Percentiles rank a stretch among this genome's conserved stretches.
Evolutionary conservation across 2,113 vertebrate genomes (phyloP).

Genomic region (Butorides virescens): DNA sequence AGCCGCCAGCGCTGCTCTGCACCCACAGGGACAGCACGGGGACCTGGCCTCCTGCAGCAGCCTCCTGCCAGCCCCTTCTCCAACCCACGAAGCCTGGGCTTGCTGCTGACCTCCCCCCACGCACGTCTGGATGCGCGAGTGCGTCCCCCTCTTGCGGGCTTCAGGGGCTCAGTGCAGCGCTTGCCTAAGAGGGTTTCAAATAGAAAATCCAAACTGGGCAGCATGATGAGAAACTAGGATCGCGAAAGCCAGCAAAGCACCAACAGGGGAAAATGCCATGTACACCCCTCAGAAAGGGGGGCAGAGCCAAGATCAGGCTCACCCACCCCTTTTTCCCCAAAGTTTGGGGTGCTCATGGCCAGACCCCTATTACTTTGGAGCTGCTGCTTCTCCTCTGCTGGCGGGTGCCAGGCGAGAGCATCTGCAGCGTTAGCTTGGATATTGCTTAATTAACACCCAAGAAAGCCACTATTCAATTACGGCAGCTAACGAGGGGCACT

Average conservation of each 20-base stretch:
- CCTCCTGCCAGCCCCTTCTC: not conserved
- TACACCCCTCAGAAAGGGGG: not conserved
- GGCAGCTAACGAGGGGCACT: not conserved
- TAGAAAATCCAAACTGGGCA: not conserved
- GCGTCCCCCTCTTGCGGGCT: not conserved
- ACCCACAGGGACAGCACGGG: not conserved
- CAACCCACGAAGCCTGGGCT: not conserved
- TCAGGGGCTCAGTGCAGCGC: not conserved
- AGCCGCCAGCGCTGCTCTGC: accelerated
- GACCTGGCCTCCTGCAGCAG: not conserved
- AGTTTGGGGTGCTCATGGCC: not conserved
- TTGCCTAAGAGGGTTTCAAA: not conserved
- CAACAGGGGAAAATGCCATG: not conserved
- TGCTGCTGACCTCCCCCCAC: not conserved
- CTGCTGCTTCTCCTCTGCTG: not conserved
- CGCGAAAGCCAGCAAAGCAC: not conserved
- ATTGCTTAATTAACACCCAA: not conserved
- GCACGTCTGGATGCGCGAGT: accelerated
- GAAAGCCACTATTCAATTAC: not conserved
- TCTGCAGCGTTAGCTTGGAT: not conserved
- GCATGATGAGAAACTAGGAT: not conserved
- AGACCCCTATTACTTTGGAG: not conserved
- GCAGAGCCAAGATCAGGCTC: not conserved
- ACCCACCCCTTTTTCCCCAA: not conserved
- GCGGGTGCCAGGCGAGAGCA: accelerated